Percentiles rank a stretch among this genome's conserved stretches.
Conservation (phyloP, 1,140 invertebrate species). For the Pseudomyrmex concolor region DNA sequence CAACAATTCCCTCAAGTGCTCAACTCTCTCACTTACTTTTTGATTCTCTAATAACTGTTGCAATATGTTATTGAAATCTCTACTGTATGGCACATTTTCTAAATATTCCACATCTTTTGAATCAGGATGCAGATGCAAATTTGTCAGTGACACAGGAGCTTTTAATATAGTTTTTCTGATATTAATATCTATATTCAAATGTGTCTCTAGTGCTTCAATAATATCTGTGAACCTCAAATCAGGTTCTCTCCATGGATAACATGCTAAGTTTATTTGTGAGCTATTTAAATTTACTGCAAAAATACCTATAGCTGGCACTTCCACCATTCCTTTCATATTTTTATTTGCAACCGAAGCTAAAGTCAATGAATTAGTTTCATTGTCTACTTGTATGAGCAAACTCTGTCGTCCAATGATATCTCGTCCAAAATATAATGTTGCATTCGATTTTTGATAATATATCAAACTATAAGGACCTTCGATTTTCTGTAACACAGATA, state of each 20-base stretch:
- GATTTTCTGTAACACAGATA: conserved; percentile 85
- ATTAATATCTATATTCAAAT: conserved; percentile 79
- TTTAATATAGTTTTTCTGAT: conserved; percentile 75
- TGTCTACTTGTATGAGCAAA: conserved; percentile 88
- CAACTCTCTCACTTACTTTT: conserved; percentile 83
- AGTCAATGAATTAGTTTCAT: conserved; percentile 80
- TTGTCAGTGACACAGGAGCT: conserved; percentile 39
- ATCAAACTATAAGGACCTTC: conserved; percentile 94
- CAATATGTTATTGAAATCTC: conserved; percentile 85
- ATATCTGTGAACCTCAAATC: conserved; percentile 77
- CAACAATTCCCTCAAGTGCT: conserved; percentile 86
- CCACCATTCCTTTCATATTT: conserved; percentile 85
- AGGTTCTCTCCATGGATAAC: conserved; percentile 81
- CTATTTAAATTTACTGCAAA: conserved; percentile 87
- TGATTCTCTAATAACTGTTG: conserved; percentile 81
- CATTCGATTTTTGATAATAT: conserved; percentile 88
- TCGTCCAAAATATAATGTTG: conserved; percentile 92
- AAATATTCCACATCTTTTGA: conserved; percentile 82
- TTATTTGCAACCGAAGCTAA: conserved; percentile 87
- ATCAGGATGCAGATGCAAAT: conserved; percentile 79
- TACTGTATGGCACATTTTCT: conserved; percentile 77
- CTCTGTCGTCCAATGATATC: conserved; percentile 94
- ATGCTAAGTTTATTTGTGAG: conserved; percentile 80
- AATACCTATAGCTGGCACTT: conserved; percentile 91
- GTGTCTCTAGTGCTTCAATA: conserved; percentile 79